phyloP scores from a whole-genome alignment of 2,797 vertebrate species.

The Alosa sapidissima region DNA sequence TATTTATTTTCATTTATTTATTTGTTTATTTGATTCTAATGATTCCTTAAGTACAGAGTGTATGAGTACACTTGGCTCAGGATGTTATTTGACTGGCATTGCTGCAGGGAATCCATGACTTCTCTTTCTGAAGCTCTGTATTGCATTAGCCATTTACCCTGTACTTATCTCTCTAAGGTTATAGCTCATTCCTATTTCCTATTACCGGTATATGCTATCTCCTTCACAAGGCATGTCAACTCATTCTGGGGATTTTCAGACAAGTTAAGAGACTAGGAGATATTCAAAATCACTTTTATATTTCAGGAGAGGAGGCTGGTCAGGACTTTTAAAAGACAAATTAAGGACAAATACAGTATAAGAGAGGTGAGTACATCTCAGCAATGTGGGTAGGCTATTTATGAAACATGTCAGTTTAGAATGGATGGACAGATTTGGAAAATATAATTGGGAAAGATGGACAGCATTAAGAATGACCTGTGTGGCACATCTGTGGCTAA shows the following conservation, averaged over 20 bases:
- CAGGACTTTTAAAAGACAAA: neutral
- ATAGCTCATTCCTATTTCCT: neutral
- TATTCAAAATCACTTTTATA: neutral
- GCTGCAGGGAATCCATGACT: conserved; percentile 25
- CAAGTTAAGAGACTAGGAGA: neutral
- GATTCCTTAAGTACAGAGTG: neutral
- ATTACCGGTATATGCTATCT: neutral
- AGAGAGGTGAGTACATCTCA: neutral
- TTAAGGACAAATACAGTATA: neutral
- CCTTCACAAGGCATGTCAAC: neutral
- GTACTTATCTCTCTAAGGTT: neutral
- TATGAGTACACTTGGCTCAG: neutral
- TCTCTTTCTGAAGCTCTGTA: conserved; percentile 13
- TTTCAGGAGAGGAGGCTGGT: neutral
- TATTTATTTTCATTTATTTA: neutral
- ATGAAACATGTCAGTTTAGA: conserved; percentile 2
- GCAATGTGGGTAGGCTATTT: neutral
- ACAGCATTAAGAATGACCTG: neutral
- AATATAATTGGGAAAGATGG: neutral
- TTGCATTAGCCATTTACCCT: too few relatives aligned
- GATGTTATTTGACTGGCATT: conserved; percentile 25
- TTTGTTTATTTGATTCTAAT: neutral
- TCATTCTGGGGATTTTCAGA: neutral
- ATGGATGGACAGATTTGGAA: neutral
- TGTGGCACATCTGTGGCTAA: neutral